Conservation (phyloP, 2,888 invertebrate species). For the Mesorhabditis spiculigera region DNA sequence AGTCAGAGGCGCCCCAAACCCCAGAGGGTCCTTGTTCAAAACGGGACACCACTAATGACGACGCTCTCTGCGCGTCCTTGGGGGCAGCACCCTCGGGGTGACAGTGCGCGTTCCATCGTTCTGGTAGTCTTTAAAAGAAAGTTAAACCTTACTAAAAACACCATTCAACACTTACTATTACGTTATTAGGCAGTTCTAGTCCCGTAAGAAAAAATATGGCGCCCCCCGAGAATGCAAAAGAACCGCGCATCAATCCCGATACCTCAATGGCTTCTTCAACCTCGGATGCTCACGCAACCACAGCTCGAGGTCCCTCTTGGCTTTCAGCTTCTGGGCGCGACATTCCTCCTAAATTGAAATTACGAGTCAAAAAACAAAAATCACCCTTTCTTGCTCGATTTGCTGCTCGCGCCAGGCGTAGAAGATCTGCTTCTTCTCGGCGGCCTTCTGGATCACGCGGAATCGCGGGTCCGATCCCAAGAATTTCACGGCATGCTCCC, state of each 20-base stretch:
- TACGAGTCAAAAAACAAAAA: slow-evolving; percentile 15
- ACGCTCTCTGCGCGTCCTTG: too few relatives aligned
- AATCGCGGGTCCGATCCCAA: slow-evolving; percentile 85
- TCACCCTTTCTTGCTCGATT: slow-evolving; percentile 84
- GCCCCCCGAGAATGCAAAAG: too few relatives aligned
- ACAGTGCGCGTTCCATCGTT: too few relatives aligned
- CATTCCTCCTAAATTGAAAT: slow-evolving; percentile 73
- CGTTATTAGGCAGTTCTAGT: too few relatives aligned
- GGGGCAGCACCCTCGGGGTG: too few relatives aligned
- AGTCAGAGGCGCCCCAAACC: too few relatives aligned
- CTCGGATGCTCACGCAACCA: slow-evolving; percentile 80
- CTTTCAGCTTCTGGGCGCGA: slow-evolving; percentile 81
- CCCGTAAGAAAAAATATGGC: too few relatives aligned
- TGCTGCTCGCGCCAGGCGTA: slow-evolving; percentile 97
- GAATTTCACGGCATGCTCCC: slow-evolving; percentile 95
- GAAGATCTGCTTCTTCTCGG: slow-evolving; percentile 96
- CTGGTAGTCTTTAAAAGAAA: too few relatives aligned
- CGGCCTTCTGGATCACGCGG: slow-evolving; percentile 80
- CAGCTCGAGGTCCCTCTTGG: slow-evolving; percentile 90
- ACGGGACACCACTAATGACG: too few relatives aligned
- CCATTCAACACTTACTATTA: too few relatives aligned
- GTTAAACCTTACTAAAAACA: too few relatives aligned
- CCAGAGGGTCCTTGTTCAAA: too few relatives aligned
- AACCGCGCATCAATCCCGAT: background rate
- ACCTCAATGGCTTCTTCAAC: slow-evolving; percentile 58